Conservation (phyloP, 1,140 invertebrate genomes). For the Aphidius ervi region DNA sequence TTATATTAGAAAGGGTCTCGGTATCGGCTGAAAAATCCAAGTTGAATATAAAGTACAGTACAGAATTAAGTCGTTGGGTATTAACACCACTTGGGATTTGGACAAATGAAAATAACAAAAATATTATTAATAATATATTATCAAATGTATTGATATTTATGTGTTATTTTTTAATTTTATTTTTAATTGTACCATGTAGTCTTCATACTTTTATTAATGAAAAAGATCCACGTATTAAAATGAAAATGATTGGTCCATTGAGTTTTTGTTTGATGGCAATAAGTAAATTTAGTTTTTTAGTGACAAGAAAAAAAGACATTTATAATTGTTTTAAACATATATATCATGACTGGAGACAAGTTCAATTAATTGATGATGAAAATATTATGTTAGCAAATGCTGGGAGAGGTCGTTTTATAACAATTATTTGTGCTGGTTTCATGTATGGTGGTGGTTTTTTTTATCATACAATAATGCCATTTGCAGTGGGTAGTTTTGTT, state of each 20-base stretch:
- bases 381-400: constrained; percentile 17
- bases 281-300: constrained; percentile 25
- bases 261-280: constrained; percentile 24
- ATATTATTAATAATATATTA: constrained; percentile 3
- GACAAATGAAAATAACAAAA: constrained; percentile 11
- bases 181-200: constrained; percentile 21
- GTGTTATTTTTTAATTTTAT: constrained; percentile 23
- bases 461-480: constrained; percentile 17
- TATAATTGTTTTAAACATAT: constrained; percentile 25
- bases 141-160: constrained; percentile 2
- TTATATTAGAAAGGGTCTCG: background rate
- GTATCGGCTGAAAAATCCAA: constrained; percentile 17
- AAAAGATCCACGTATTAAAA: constrained; percentile 21
- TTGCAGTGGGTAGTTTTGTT: constrained; percentile 27
- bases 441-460: constrained; percentile 19
- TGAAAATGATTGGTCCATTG: constrained; percentile 33
- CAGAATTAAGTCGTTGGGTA: constrained; percentile 28
- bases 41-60: constrained; percentile 23
- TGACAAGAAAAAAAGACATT: constrained; percentile 18
- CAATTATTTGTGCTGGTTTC: constrained; percentile 11
- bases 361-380: constrained; percentile 11
- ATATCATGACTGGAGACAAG: constrained; percentile 24
- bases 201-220: constrained; percentile 29
- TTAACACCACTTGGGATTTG: constrained; percentile 33
- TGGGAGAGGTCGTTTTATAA: constrained; percentile 6